Base-by-base conservation (phyloP, 2,797 vertebrate species). In the Mormyrus proboscirostris region DNA sequence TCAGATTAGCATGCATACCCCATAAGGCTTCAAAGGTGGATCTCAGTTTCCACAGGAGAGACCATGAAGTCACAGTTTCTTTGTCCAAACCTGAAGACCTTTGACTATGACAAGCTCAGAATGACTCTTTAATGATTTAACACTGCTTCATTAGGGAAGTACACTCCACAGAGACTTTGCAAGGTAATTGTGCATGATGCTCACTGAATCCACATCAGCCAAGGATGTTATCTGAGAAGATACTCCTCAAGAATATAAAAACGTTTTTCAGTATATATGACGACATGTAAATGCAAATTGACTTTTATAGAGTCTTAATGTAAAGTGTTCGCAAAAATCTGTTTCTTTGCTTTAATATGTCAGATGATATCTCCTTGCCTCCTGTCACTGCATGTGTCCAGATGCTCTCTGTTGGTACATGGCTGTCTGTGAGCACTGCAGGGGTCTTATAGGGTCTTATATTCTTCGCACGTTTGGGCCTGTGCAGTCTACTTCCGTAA, bases 21-120 rank as follows among this genome's bases (percentile, higher is more conserved):
- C 95, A 96, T 97, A 97, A 96, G 95, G 94, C 95, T 96, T 94
- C 91, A 93, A 94, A 91, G 92, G 95, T 93, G 94, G 92, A 93
- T 89, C 88, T 19, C 55, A 62, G 33, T 47, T 88, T 88, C 57
- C 86, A 65, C 38, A 22, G 9, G 86, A 65, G 57, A 88, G 25
- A 41, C 41, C 8, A 38, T 44, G 86, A 65, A 62, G 57, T 65
- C 57, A 90, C 88, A 90, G 93, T 44, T 91, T 90, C 89, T 90
- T 93, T 92, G 91, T 93, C 92, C 92, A 90, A 91, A 84, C 92
- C 91, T 0, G 0, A 85, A 93, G 88, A 89, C 90, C 90, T 94
- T 88, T 92, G 91, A 94, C 88, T 93, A 92, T 95, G 95, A 94
- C 88, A 83, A 93, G 91, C 91, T 90, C 89, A 92, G 91, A 92